Evolutionary conservation across 2,888 invertebrate species (phyloP).

Genomic region (Epistrophe eligans): DNA sequence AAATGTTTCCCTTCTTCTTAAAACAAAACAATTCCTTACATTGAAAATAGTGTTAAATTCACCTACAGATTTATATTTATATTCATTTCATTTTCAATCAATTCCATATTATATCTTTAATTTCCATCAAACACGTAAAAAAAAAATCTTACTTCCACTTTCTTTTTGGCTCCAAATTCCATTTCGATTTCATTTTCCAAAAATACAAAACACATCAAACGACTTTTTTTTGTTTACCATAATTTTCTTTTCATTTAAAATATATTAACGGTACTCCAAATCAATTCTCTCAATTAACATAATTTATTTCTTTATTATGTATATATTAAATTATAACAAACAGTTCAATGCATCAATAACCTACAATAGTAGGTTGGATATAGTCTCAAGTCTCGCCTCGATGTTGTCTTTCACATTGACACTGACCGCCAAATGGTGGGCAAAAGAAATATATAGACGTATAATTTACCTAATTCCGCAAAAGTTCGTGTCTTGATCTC

Average conservation of each 20-base stretch:
- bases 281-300: conserved; percentile 25
- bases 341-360: conserved; percentile 3
- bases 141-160: background rate
- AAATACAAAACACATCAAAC: background rate
- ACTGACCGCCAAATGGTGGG: conserved; percentile 28
- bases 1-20: no score
- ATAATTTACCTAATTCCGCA: conserved; percentile 9
- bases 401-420: conserved; percentile 19
- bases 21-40: no score
- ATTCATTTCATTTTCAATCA: background rate
- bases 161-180: background rate
- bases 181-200: background rate
- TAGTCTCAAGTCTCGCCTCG: no score
- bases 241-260: background rate
- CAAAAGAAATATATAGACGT: background rate
- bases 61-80: background rate
- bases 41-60: background rate
- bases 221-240: no score
- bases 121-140: background rate
- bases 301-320: background rate
- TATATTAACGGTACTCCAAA: conserved; percentile 7
- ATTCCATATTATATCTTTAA: background rate
- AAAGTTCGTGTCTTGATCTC: conserved; percentile 24
- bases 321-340: conserved; percentile 1
- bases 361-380: no score